These are phyloP conservation scores for Anolis apletophallus DNA, from an alignment of 2,797 vertebrate species.

Conservation along the genomic window DNA sequence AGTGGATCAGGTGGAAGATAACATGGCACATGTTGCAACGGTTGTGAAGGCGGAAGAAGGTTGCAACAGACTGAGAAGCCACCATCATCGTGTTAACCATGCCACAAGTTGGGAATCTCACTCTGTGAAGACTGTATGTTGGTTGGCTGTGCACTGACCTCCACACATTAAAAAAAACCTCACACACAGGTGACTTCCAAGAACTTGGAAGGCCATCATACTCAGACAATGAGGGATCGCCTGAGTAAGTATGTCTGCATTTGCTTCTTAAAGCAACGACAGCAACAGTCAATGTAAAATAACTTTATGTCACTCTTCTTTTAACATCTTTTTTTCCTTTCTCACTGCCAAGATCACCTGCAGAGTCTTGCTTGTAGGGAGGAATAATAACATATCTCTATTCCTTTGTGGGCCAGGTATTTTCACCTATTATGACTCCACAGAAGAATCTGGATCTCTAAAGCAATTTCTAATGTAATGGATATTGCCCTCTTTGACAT, in stretches of 20 bases:
- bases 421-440: background rate
- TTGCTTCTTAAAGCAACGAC: background rate
- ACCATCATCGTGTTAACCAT: no score
- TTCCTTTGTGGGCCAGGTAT: background rate
- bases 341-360: background rate
- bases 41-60: no score
- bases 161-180: no score
- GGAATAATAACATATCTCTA: background rate
- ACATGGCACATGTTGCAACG: no score
- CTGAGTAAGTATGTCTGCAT: background rate
- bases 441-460: background rate
- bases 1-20: no score
- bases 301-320: background rate
- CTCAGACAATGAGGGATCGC: no score
- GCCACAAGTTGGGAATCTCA: no score
- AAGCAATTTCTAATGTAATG: background rate
- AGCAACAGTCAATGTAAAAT: background rate
- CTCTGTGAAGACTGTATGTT: no score
- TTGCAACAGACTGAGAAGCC: no score
- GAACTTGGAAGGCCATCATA: no score
- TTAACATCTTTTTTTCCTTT: background rate
- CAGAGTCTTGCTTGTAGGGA: background rate
- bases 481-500: background rate
- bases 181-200: no score
- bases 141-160: no score